These are phyloP conservation scores for Aphaenogaster ashmeadi DNA, from an alignment of 1,140 invertebrate genomes.

Conservation along the genomic window DNA sequence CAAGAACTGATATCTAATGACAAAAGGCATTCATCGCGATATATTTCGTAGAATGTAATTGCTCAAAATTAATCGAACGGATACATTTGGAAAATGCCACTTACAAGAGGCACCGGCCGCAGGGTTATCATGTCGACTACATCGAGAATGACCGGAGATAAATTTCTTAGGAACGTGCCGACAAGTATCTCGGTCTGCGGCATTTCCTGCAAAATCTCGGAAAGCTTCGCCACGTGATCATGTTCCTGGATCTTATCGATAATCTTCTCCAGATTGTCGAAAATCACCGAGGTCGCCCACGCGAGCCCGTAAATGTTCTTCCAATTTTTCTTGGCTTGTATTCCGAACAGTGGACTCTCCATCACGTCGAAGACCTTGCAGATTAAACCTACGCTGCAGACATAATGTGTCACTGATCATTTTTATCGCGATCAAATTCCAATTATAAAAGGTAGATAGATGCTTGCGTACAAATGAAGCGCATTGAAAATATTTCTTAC, in stretches of 20 bases:
- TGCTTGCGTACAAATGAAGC: not conserved
- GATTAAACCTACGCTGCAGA: slow-evolving; percentile 83
- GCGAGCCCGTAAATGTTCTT: slow-evolving; percentile 76
- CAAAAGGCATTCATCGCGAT: not conserved
- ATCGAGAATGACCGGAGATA: slow-evolving; percentile 78
- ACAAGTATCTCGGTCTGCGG: slow-evolving; percentile 79
- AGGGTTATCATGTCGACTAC: slow-evolving; percentile 78
- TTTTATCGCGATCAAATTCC: not conserved
- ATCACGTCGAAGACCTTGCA: slow-evolving; percentile 81
- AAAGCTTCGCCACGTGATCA: slow-evolving; percentile 67
- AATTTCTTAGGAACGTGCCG: slow-evolving; percentile 75
- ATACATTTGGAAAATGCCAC: slow-evolving; percentile 23
- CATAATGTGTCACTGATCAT: slow-evolving; percentile 50
- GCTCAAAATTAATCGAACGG: not conserved
- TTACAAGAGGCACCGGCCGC: slow-evolving; percentile 79
- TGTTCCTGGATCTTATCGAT: slow-evolving; percentile 78
- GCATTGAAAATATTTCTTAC: slow-evolving; percentile 68
- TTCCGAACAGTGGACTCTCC: slow-evolving; percentile 81
- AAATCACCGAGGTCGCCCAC: slow-evolving; percentile 77
- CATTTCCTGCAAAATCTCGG: slow-evolving; percentile 75
- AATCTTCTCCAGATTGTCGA: slow-evolving; percentile 79
- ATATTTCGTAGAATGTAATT: not conserved
- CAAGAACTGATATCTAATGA: slow-evolving; percentile 76
- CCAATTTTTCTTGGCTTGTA: slow-evolving; percentile 74
- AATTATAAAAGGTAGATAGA: not conserved